Percentiles rank a stretch among this genome's conserved stretches.
phyloP scores from a whole-genome alignment of 2,888 invertebrate species.

The Oscheius sp. region DNA sequence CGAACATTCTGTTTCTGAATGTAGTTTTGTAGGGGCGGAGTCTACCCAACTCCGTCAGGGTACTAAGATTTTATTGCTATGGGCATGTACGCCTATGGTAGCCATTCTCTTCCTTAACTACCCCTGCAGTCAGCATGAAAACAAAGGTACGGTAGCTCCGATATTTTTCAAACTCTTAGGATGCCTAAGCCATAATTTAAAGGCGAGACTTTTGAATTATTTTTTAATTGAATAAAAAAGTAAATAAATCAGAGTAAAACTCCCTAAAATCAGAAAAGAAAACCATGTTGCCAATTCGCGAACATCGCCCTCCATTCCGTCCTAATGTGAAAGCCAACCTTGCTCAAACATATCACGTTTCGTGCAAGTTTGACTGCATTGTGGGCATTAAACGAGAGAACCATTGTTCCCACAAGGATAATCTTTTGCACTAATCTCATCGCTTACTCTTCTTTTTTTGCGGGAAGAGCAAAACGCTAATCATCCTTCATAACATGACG shows the following conservation, averaged over 20 bases:
- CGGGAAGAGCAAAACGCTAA: background rate
- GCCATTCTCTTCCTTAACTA: too few relatives aligned
- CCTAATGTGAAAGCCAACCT: slow-evolving; percentile 28
- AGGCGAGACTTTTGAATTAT: background rate
- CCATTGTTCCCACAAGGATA: background rate
- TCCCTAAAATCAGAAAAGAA: background rate
- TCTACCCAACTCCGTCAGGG: too few relatives aligned
- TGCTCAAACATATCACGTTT: slow-evolving; percentile 27
- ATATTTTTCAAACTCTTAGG: background rate
- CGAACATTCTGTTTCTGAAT: too few relatives aligned
- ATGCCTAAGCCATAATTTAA: background rate
- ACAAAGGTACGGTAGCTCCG: background rate
- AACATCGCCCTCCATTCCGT: slow-evolving; percentile 26
- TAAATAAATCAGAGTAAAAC: background rate
- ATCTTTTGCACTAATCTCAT: background rate
- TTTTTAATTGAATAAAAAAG: background rate
- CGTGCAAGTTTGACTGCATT: slow-evolving; percentile 26
- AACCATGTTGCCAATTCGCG: slow-evolving; percentile 23
- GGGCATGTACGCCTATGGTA: too few relatives aligned
- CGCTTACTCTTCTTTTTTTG: background rate
- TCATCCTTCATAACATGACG: too few relatives aligned
- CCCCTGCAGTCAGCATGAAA: too few relatives aligned
- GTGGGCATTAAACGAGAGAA: slow-evolving; percentile 9
- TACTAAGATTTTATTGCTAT: too few relatives aligned
- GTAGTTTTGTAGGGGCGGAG: too few relatives aligned